These are phyloP conservation scores for Porites lutea DNA, from an alignment of 64 coral and sea anemone species.

Conservation along the genomic window DNA sequence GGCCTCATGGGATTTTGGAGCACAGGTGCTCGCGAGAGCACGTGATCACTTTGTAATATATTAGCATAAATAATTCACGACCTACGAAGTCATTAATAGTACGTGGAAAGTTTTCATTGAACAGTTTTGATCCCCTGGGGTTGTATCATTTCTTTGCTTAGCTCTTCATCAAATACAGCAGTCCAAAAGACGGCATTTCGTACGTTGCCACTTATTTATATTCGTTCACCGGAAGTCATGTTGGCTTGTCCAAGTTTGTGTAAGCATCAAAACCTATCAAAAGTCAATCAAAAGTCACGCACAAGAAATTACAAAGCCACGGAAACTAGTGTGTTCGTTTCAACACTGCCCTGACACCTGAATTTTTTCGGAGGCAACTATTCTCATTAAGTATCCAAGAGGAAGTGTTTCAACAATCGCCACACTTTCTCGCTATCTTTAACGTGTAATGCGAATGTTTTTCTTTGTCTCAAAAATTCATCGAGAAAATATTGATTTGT, in stretches of 20 bases:
- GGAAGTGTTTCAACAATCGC: no score
- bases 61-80: constrained; percentile 32
- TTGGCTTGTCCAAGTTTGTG: not conserved
- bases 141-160: constrained; percentile 23
- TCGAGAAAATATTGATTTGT: not conserved
- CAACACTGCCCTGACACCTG: not conserved
- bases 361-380: not conserved
- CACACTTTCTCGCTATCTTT: not conserved
- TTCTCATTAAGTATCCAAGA: not conserved
- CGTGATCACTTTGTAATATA: constrained; percentile 59
- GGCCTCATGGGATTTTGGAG: constrained; percentile 94
- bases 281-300: not conserved
- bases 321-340: not conserved
- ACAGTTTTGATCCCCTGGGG: not conserved
- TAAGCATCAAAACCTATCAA: no score
- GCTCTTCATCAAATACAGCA: not conserved
- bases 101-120: constrained; percentile 43
- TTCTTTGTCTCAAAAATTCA: not conserved
- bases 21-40: constrained; percentile 82
- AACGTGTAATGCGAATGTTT: not conserved
- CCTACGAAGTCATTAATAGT: not conserved
- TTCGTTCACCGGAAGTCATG: not conserved
- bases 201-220: no score
- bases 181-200: not conserved
- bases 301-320: not conserved